Conservation (phyloP, 2,113 vertebrate species). For the Craseonycteris thonglongyai region DNA sequence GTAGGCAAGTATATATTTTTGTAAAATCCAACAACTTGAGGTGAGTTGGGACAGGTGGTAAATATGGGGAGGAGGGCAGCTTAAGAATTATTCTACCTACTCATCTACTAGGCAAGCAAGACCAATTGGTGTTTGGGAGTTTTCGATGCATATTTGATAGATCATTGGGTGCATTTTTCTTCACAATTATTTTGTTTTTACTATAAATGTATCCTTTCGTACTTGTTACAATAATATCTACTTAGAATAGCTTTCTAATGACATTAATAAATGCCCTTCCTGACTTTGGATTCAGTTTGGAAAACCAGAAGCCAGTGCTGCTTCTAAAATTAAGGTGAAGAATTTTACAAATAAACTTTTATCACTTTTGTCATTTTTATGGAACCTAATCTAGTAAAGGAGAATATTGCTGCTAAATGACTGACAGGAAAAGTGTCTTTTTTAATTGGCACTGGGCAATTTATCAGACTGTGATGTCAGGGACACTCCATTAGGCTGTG, state of each 20-base stretch:
- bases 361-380: slow-evolving; percentile 73
- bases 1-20: neutral
- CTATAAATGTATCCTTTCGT: neutral
- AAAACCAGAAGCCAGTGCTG: neutral
- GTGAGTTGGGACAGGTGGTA: neutral
- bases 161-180: neutral
- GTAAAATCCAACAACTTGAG: neutral
- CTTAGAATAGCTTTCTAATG: neutral
- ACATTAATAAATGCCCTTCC: neutral
- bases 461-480: slow-evolving; percentile 66
- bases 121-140: neutral
- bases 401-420: slow-evolving; percentile 66
- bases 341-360: slow-evolving; percentile 66
- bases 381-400: slow-evolving; percentile 59
- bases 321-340: slow-evolving; percentile 43
- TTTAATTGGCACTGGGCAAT: slow-evolving; percentile 80
- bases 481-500: slow-evolving; percentile 57
- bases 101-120: neutral
- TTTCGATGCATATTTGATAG: neutral
- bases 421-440: slow-evolving; percentile 63
- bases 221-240: neutral
- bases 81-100: neutral
- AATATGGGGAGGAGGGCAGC: neutral
- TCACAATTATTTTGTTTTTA: neutral
- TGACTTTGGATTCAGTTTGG: neutral